Evolutionary conservation across 2,113 vertebrate genomes (phyloP).

Genomic region (Catharus bicknelli): DNA sequence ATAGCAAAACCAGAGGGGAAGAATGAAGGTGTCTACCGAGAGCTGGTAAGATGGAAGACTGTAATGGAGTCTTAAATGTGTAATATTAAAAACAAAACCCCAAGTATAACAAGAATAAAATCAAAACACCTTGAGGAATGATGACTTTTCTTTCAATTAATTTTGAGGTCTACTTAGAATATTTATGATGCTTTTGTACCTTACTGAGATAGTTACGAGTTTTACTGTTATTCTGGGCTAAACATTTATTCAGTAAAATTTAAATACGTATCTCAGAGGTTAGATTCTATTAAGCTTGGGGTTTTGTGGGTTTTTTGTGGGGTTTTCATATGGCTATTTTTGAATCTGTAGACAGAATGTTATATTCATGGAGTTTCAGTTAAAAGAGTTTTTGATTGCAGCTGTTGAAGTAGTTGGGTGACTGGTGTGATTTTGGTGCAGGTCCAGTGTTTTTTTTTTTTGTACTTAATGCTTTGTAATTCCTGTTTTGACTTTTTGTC

Average conservation of each 20-base stretch:
- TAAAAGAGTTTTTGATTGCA: background rate
- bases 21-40: slow-evolving; percentile 91
- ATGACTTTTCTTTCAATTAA: background rate
- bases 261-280: background rate
- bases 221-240: background rate
- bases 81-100: background rate
- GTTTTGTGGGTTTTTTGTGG: background rate
- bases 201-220: background rate
- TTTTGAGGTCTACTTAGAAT: background rate
- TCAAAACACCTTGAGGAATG: background rate
- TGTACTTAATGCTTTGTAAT: background rate
- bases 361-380: background rate
- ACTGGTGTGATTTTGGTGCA: background rate
- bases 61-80: background rate
- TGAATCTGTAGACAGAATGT: background rate
- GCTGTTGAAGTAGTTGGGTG: background rate
- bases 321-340: background rate
- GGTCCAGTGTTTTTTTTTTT: background rate
- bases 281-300: background rate
- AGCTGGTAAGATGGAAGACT: slow-evolving; percentile 82
- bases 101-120: background rate
- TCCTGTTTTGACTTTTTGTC: background rate
- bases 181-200: background rate
- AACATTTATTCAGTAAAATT: background rate
- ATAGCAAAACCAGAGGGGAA: slow-evolving; percentile 81